Conservation (phyloP, 2,888 invertebrate species). For the Orthosia incerta region DNA sequence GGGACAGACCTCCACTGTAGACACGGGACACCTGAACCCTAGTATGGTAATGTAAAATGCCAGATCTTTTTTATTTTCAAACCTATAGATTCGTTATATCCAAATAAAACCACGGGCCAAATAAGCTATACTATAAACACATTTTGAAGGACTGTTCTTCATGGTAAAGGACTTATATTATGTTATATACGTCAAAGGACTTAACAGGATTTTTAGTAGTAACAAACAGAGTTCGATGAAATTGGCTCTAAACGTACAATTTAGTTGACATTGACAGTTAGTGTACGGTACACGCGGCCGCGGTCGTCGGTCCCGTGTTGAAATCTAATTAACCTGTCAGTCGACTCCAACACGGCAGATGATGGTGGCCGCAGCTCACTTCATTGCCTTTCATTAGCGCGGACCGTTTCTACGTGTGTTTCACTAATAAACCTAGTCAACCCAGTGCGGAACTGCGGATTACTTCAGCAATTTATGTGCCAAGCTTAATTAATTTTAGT, state of each 20-base stretch:
- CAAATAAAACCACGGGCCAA: no score
- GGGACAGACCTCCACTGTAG: no score
- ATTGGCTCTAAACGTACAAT: conserved; percentile 25
- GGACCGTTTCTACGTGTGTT: conserved; percentile 57
- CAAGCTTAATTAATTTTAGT: conserved; percentile 40
- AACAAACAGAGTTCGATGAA: conserved; percentile 1
- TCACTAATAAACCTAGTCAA: conserved; percentile 61
- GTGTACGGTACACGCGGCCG: conserved; percentile 14
- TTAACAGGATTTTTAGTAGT: neutral
- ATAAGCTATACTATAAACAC: no score
- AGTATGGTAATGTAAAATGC: no score
- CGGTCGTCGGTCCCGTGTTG: conserved; percentile 71
- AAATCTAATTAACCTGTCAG: conserved; percentile 81
- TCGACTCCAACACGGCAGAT: conserved; percentile 65
- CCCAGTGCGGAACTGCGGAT: conserved; percentile 41
- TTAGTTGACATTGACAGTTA: conserved; percentile 53
- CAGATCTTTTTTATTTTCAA: no score
- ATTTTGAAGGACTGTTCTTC: no score
- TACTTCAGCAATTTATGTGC: conserved; percentile 32
- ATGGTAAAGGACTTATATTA: no score
- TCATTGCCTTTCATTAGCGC: conserved; percentile 78
- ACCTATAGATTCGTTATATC: no score
- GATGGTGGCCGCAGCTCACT: conserved; percentile 61
- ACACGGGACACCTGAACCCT: no score
- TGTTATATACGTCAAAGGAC: no score